Conservation (phyloP, 2,113 vertebrate species). For the Phrynosoma platyrhinos region DNA sequence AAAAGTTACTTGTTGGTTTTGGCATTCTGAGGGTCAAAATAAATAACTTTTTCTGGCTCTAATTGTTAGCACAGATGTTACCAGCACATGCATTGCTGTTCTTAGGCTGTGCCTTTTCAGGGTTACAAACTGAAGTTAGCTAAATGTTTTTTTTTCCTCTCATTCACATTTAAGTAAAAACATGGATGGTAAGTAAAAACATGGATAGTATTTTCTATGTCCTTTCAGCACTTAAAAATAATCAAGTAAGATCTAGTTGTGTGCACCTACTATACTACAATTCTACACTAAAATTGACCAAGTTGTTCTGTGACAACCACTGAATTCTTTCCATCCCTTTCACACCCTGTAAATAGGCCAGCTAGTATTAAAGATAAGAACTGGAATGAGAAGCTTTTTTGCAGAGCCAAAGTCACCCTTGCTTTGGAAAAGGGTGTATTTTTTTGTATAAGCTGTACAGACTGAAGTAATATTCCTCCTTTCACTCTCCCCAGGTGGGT, state of each 20-base stretch:
- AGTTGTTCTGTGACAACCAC: neutral
- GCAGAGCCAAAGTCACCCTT: neutral
- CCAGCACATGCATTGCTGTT: no score
- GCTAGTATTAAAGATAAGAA: neutral
- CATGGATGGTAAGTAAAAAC: neutral
- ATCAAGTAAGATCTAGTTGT: neutral
- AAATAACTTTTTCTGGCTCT: no score
- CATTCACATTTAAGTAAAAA: neutral
- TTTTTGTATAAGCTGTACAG: neutral
- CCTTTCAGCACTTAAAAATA: no score
- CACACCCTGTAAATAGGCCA: neutral
- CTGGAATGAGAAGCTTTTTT: neutral
- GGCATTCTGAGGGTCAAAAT: no score
- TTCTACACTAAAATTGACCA: neutral
- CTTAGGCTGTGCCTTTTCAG: no score
- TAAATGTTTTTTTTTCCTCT: neutral
- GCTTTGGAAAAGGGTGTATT: neutral
- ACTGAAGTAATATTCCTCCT: neutral
- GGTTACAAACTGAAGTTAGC: neutral
- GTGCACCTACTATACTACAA: neutral
- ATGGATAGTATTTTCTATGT: no score
- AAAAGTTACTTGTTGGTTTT: no score
- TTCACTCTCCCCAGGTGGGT: neutral
- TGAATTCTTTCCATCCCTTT: neutral
- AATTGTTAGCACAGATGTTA: no score